Evolutionary conservation across 2,797 vertebrate genomes (phyloP), one percentile per base, ranked within the genome.

Genomic region (Chelon auratus): DNA sequence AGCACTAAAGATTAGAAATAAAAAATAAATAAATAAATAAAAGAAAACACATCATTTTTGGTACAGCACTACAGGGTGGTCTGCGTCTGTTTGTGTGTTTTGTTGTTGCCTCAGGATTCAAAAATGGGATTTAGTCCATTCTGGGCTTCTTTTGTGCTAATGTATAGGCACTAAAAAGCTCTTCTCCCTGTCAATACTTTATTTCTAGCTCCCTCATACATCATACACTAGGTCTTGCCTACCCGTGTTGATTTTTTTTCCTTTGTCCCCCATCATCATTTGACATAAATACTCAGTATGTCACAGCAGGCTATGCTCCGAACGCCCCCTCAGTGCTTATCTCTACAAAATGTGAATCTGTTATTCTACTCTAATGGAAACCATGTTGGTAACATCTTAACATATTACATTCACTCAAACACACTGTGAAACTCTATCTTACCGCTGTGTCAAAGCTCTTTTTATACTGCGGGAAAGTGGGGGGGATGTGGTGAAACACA

Each of bases 371-470:
- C 92, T 94, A 91, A 94, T 93, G 89, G 88, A 93, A 94, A 93
- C 92, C 90, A 88, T 84, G 91, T 90, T 87, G 80, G 91, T 93
- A 93, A 92, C 91, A 93, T 95, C 90, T 93, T 91, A 91, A 93
- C 92, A 93, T 91, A 93, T 93, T 93, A 92, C 86, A 92, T 92
- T 94, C 92, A 89, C 85, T 94, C 88, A 86, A 92, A 90, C 91
- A 91, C 84, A 91, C 93, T 94, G 92, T 94, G 94, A 94, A 93
- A 93, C 92, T 93, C 89, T 88, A 92, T 92, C 91, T 90, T 84
- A 89, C 89, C 86, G 77, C 90, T 91, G 87, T 87, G 92, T 92
- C 87, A 90, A 92, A 93, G 88, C 92, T 86, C 89, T 92, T 92
- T 93, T 93, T 88, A 90, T 93, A 85, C 82, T 61, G 84, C 68